Evolutionary conservation across 1,140 invertebrate species (phyloP), one percentile per base, ranked within the genome.

Genomic region (Trichogramma pretiosum): DNA sequence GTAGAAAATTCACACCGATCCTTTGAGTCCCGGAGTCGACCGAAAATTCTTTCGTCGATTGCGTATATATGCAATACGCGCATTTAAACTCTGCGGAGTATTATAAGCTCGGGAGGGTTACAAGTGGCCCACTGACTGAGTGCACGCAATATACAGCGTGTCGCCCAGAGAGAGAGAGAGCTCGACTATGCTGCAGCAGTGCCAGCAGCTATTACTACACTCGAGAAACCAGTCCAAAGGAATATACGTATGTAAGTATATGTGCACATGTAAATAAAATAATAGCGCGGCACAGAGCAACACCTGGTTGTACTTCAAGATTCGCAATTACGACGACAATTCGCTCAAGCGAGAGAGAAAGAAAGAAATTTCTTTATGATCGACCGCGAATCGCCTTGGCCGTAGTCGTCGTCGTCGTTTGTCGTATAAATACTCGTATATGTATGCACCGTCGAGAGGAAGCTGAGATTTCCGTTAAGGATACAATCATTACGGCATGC

Each of bases 271-370:
- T n/a, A n/a, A n/a, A n/a, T n/a, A n/a, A n/a, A n/a, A n/a, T n/a
- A n/a, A n/a, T n/a, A n/a, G n/a, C n/a, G n/a, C n/a, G n/a, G n/a
- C n/a, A n/a, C n/a, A n/a, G n/a, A n/a, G 32, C 24, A 49, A 57
- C 67, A 67, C 65, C 67, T 69, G 67, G 65, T 50, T 60, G 63
- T 60, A 64, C 67, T 67, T 51, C 57, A 67, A 62, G 61, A 67
- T 67, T 68, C 57, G 59, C 58, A 68, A 68, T 68, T 62, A 67
- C 56, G 57, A 56, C 50, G 48, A 53, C 53, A 56, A 17, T 46
- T 46, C 26, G 46, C 35, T 39, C 37, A 34, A 28, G 35, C 9
- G 24, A 28, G 13, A 7, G 11, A 18, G 5, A 7, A 22, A 38
- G 36, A 13, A 11, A 17, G 24, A 32, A n/a, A 33, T 39, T 30